These are phyloP conservation scores for Centruroides sculpturatus DNA, from an alignment of 1,140 invertebrate genomes.

Conservation along the genomic window DNA sequence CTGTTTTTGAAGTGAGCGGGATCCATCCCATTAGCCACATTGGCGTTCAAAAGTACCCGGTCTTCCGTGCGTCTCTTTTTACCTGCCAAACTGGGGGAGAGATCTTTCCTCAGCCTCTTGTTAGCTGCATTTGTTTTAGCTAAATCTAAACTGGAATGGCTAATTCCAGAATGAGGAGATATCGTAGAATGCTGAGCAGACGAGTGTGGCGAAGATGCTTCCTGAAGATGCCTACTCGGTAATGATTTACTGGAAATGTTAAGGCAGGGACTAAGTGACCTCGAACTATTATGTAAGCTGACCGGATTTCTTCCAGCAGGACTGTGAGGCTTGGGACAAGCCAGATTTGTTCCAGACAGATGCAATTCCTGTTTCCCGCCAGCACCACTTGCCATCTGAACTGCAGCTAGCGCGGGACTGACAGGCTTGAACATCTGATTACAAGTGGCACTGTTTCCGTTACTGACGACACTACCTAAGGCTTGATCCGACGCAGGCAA, in stretches of 20 bases:
- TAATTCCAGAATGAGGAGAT: background rate
- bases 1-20: no score
- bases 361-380: background rate
- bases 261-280: background rate
- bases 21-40: background rate
- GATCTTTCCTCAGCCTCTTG: conserved; percentile 43
- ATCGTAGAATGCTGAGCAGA: background rate
- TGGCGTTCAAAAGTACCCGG: no score
- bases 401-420: conserved; percentile 8
- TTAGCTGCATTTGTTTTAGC: conserved; percentile 45
- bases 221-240: no score
- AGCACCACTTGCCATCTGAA: background rate
- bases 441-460: conserved; percentile 7
- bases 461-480: conserved; percentile 8
- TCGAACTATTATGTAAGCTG: background rate
- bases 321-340: conserved; percentile 3
- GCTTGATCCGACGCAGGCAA: conserved; percentile 5
- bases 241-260: background rate
- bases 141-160: conserved; percentile 24
- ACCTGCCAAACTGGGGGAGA: conserved; percentile 11
- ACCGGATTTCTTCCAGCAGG: background rate
- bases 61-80: no score
- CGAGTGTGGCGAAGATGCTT: no score
- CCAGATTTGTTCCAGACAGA: conserved; percentile 4
- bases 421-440: conserved; percentile 14